A percentile compares a stretch with the other conserved stretches of the same genome.
These are phyloP conservation scores for Drosophila pseudotakahashii DNA, from an alignment of 2,888 invertebrate species.

Conservation along the genomic window DNA sequence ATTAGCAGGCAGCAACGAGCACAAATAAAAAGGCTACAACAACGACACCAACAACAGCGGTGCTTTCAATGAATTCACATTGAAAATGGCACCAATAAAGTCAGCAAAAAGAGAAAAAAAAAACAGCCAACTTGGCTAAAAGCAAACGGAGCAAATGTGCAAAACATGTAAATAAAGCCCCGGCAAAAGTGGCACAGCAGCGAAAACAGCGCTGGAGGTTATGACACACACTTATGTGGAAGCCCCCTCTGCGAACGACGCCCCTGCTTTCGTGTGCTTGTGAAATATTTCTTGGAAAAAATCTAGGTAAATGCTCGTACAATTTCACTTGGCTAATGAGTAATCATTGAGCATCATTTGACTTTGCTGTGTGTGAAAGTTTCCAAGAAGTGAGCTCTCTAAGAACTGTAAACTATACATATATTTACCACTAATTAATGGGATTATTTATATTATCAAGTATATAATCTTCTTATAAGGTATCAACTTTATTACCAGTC, in stretches of 20 bases:
- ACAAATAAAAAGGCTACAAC: conserved; percentile 33
- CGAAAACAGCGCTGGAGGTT: conserved; percentile 46
- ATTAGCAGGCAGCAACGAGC: conserved; percentile 59
- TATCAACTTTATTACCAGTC: neutral
- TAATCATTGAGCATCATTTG: conserved; percentile 20
- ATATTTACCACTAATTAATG: neutral
- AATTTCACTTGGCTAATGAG: conserved; percentile 31
- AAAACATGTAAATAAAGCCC: conserved; percentile 62
- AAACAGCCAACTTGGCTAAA: conserved; percentile 43
- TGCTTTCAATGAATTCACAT: conserved; percentile 47
- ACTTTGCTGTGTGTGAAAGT: neutral
- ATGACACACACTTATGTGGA: conserved; percentile 40
- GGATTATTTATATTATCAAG: neutral
- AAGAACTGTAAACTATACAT: neutral
- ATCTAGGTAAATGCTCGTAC: conserved; percentile 26
- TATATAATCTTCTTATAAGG: neutral
- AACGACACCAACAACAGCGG: conserved; percentile 14
- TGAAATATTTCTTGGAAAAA: conserved; percentile 45
- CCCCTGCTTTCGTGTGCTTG: conserved; percentile 11
- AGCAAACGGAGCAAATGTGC: conserved; percentile 56
- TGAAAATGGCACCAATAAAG: conserved; percentile 62
- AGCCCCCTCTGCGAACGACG: neutral
- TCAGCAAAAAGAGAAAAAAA: conserved; percentile 9
- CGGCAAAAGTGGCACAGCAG: conserved; percentile 57
- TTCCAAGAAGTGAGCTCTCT: neutral